Evolutionary conservation across 2,888 invertebrate species (phyloP), one percentile per base, ranked within the genome.

Genomic region (Cosmopolites sordidus): DNA sequence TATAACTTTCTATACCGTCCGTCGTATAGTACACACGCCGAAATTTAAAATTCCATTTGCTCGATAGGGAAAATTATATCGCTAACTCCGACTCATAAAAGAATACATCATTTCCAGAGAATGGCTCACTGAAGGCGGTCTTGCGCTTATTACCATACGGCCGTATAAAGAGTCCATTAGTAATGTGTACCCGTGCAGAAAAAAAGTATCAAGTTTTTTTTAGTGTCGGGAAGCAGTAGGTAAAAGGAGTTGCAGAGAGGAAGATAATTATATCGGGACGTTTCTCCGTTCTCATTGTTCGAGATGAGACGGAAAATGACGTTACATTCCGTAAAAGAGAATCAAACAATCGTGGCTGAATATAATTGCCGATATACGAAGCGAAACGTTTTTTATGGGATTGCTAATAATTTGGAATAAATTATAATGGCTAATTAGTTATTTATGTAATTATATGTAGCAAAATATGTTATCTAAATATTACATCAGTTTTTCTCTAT

Each of bases 151-250:
- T 54, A 50, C 53, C 53, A 53, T 54, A 54, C 52, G 43, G 43
- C 51, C 33, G 53, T 64, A 69, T 69, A 70, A 70, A 68, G 70
- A 70, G 68, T 70, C 72, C 73, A 73, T 73, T 73, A 73, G 69
- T 66, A 67, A 66, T 70, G 70, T 68, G 67, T 71, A 71, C 64
- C 69, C 66, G 66, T 69, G 68, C 68, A 71, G 71, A 56, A 52
- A 68, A 71, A 73, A 72, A 73, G 71, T 72, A 72, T 72, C 72
- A 69, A 69, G 70, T 72, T 72, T 71, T 55, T 55, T 51, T 43
- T 48, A 48, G 45, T 48, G 51, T 51, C 47, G 44, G 45, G 50
- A 51, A 51, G 33, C 41, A 43, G 45, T 41, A 48, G 49, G 54
- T 49, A 49, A 45, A 54, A 54, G 43, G 48, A 48, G 47, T 48